These are phyloP conservation scores for Cryptoleucopteryx plumbea DNA, from an alignment of 2,113 vertebrate species.

Conservation along the genomic window DNA sequence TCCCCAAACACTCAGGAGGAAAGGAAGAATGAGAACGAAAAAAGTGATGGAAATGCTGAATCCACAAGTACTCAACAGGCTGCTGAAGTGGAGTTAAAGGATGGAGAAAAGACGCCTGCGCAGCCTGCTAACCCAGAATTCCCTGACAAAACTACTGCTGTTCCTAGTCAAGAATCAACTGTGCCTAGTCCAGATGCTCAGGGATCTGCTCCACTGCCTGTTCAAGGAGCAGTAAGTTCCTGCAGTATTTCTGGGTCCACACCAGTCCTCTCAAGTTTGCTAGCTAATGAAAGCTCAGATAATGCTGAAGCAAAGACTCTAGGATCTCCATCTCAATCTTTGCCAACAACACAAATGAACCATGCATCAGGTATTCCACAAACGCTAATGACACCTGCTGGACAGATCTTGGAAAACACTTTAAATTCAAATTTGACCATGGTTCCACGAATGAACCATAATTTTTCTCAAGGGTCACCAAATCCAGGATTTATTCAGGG, in stretches of 20 bases:
- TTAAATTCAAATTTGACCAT: constrained; percentile 70
- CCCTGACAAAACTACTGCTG: constrained; percentile 37
- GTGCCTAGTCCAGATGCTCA: constrained; percentile 57
- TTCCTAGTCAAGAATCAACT: constrained; percentile 42
- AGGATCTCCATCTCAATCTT: constrained; percentile 70
- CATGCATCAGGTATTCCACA: constrained; percentile 67
- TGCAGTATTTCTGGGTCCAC: constrained; percentile 70
- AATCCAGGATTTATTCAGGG: constrained; percentile 73
- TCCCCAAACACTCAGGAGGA: constrained; percentile 68
- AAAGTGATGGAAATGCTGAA: constrained; percentile 41
- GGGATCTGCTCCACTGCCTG: constrained; percentile 43
- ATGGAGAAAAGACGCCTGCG: constrained; percentile 39
- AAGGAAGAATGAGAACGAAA: constrained; percentile 69
- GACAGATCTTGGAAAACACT: constrained; percentile 69
- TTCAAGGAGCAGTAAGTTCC: constrained; percentile 66
- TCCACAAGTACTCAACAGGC: constrained; percentile 58
- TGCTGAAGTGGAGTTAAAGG: constrained; percentile 72
- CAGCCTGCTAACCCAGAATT: constrained; percentile 42
- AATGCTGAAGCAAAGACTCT: constrained; percentile 72
- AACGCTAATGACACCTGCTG: constrained; percentile 69
- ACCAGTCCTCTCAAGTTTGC: constrained; percentile 85
- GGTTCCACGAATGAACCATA: constrained; percentile 76
- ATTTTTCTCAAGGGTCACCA: constrained; percentile 76
- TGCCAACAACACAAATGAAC: constrained; percentile 75
- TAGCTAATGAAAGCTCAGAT: constrained; percentile 83